A percentile compares a stretch with the other conserved stretches of the same genome.
These are phyloP conservation scores for Trematocara unimaculatum DNA, from an alignment of 2,113 vertebrate species.

Conservation along the genomic window DNA sequence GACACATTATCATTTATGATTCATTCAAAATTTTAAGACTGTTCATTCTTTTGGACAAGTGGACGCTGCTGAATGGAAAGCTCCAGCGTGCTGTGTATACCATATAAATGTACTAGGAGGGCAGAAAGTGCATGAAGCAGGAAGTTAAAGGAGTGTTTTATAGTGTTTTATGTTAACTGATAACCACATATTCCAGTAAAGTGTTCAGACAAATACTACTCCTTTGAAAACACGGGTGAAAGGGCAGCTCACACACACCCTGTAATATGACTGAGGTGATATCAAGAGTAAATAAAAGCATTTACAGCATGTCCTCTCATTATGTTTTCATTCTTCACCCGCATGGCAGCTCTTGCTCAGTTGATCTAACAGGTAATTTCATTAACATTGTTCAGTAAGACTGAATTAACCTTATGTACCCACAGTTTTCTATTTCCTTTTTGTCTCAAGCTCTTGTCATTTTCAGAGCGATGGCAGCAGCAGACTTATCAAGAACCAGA, in stretches of 20 bases:
- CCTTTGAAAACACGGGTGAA: neutral
- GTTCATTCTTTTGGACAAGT: neutral
- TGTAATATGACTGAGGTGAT: neutral
- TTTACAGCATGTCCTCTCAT: neutral
- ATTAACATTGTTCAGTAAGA: neutral
- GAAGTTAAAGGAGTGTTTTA: neutral
- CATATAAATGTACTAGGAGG: neutral
- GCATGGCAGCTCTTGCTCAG: neutral
- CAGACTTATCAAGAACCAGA: neutral
- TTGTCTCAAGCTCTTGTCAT: neutral
- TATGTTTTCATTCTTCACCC: neutral
- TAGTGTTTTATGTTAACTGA: neutral
- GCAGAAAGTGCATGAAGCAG: neutral
- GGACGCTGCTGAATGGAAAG: neutral
- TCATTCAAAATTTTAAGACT: neutral
- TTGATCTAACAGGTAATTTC: neutral
- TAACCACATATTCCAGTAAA: neutral
- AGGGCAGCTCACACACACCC: neutral
- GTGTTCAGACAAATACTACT: neutral
- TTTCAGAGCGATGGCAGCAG: neutral
- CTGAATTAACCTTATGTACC: fast-evolving
- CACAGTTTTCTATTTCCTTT: neutral
- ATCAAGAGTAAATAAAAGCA: neutral
- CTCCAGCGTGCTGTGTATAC: fast-evolving
- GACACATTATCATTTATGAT: neutral